Conservation (phyloP, 2,797 vertebrate genomes). For the Menidia menidia region DNA sequence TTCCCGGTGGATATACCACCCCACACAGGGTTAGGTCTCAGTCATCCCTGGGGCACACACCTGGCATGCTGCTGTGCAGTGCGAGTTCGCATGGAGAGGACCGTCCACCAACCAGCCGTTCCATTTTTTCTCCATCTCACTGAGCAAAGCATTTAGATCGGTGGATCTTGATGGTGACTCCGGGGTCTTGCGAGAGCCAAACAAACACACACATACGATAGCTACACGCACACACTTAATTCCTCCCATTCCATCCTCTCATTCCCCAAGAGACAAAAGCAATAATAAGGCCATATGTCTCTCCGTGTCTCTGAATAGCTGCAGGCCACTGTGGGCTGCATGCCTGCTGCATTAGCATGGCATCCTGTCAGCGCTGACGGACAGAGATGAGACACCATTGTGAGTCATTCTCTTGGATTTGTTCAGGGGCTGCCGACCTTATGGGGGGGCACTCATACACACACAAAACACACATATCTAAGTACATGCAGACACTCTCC, state of each 20-base stretch:
- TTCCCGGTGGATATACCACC: conserved; percentile 52
- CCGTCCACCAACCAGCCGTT: conserved; percentile 40
- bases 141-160: conserved; percentile 53
- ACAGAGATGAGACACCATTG: conserved; percentile 55
- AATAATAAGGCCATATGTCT: conserved; percentile 73
- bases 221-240: conserved; percentile 29
- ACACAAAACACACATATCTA: conserved; percentile 26
- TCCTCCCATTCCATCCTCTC: conserved; percentile 44
- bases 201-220: conserved; percentile 19
- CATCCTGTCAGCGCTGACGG: conserved; percentile 66
- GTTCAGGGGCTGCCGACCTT: conserved; percentile 67
- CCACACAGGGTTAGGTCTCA: conserved; percentile 65
- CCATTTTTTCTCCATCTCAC: conserved; percentile 51
- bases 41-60: conserved; percentile 65
- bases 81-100: conserved; percentile 12
- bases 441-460: conserved; percentile 23
- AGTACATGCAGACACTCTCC: conserved; percentile 12
- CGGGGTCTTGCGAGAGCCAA: conserved; percentile 28
- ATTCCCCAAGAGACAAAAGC: conserved; percentile 52
- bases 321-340: conserved; percentile 56
- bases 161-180: conserved; percentile 50
- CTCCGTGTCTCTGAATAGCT: conserved; percentile 42
- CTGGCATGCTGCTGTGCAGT: conserved; percentile 43
- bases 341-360: conserved; percentile 57
- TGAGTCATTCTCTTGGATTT: conserved; percentile 61